Conservation (phyloP, 2,888 invertebrate genomes). For the Acanthosoma haemorrhoidale region DNA sequence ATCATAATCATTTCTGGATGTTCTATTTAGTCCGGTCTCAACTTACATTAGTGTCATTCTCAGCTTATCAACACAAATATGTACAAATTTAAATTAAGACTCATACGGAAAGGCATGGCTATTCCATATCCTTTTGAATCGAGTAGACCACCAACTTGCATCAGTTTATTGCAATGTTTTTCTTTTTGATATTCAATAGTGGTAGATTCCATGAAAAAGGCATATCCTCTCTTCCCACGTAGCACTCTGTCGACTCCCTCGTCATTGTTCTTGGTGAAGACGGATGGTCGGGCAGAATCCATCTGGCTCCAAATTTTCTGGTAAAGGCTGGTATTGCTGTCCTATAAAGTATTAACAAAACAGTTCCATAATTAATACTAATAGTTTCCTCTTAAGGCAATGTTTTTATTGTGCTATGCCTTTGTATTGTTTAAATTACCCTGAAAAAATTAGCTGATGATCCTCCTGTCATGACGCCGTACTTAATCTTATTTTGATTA, state of each 20-base stretch:
- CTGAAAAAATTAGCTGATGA: constrained; percentile 87
- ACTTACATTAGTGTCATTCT: too few species aligned
- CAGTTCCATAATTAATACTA: background rate
- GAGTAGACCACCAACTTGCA: constrained; percentile 72
- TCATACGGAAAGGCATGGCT: constrained; percentile 81
- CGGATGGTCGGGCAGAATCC: constrained; percentile 75
- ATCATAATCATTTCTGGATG: background rate
- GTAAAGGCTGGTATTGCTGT: constrained; percentile 83
- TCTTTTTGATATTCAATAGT: constrained; percentile 88
- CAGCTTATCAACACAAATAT: too few species aligned
- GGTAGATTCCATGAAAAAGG: constrained; percentile 94
- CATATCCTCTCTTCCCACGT: constrained; percentile 70
- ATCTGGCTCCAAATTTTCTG: constrained; percentile 90
- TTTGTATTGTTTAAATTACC: constrained; percentile 53
- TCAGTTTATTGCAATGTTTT: constrained; percentile 70
- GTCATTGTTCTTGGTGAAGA: constrained; percentile 74
- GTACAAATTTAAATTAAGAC: background rate
- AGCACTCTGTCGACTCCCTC: constrained; percentile 82
- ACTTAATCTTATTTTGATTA: constrained; percentile 90
- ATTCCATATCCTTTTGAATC: constrained; percentile 92
- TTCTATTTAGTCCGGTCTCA: too few species aligned
- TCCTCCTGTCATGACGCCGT: constrained; percentile 84
- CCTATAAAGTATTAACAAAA: constrained; percentile 49
- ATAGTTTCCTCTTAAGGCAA: too few species aligned
- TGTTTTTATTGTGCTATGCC: background rate